These are phyloP conservation scores for Vireo altiloquus DNA, from an alignment of 2,113 vertebrate species.

Conservation along the genomic window DNA sequence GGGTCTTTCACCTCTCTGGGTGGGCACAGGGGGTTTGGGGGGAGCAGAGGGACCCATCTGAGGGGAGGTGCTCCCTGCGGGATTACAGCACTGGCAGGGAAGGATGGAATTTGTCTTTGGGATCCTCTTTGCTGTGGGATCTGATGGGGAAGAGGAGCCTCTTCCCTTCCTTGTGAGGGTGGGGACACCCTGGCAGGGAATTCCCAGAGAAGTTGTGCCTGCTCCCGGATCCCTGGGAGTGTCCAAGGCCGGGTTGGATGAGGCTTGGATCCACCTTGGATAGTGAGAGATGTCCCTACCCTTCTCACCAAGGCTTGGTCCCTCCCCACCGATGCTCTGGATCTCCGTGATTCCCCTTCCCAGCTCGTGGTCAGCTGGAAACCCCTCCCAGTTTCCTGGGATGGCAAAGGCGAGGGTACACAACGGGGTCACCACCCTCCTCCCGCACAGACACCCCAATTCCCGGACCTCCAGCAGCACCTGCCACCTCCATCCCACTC, in stretches of 20 bases:
- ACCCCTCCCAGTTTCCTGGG: background rate
- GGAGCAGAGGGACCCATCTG: accelerated
- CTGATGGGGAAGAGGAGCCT: background rate
- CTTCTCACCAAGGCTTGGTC: background rate
- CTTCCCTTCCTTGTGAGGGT: background rate
- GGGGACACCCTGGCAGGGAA: background rate
- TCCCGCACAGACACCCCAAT: background rate
- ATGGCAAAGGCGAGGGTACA: accelerated
- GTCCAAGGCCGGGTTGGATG: accelerated
- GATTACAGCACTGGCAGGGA: accelerated
- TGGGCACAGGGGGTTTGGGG: background rate
- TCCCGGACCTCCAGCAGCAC: background rate
- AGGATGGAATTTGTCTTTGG: background rate
- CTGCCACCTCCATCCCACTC: accelerated
- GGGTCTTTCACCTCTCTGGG: accelerated
- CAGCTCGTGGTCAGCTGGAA: background rate
- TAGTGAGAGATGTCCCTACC: accelerated
- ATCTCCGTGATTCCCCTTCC: accelerated
- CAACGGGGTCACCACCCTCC: accelerated
- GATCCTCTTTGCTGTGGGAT: background rate
- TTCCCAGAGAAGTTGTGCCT: background rate
- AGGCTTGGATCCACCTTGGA: background rate
- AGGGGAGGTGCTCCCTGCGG: background rate
- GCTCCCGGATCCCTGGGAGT: background rate
- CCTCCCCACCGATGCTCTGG: background rate